Evolutionary conservation across 2,797 vertebrate species (phyloP), one percentile per base, ranked within the genome.

Genomic region (Gobionotothen gibberifrons): DNA sequence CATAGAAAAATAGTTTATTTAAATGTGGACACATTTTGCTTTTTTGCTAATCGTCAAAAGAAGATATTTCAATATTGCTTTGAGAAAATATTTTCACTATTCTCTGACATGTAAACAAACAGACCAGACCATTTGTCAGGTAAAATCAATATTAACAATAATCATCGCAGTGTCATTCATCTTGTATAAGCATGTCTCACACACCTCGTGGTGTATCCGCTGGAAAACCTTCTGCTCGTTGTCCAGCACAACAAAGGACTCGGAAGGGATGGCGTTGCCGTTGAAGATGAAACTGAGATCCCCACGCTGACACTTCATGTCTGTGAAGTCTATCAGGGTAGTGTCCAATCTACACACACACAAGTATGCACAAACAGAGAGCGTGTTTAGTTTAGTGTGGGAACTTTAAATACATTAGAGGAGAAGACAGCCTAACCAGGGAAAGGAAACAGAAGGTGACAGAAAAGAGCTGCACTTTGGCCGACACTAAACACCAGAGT

Each of bases 271-370:
- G 1, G 97, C 97, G 3, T 97, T 97, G 40, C 98, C 98, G 0
- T 96, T 98, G 89, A 99, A 99, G 93, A 99, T 98, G 94, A 99
- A 99, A 92, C 98, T 99, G 62, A 99, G 92, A 86, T 99, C 97
- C 71, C 98, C 98, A 58, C 98, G 96, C 94, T 99, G 98, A 93
- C 98, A 99, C 95, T 99, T 99, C 98, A 99, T 99, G 89, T 99
- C 98, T 0, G 97, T 98, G 93, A 99, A 99, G 92, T 99, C 97
- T 86, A 99, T 99, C 83, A 99, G 96, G 71, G 98, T 99, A 55
- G 98, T 99, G 93, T 99, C 98, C 91, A 99, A 94, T 94, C 98
- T 99, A 83, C 2, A 73, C 1, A 68, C 6, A 67, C 2, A 42
- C 13, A 58, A 0, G 2, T 29, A 53, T n/a, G 73, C 1, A 55